These are phyloP conservation scores for Isoperla grammatica DNA, from an alignment of 2,888 invertebrate species.

Conservation along the genomic window DNA sequence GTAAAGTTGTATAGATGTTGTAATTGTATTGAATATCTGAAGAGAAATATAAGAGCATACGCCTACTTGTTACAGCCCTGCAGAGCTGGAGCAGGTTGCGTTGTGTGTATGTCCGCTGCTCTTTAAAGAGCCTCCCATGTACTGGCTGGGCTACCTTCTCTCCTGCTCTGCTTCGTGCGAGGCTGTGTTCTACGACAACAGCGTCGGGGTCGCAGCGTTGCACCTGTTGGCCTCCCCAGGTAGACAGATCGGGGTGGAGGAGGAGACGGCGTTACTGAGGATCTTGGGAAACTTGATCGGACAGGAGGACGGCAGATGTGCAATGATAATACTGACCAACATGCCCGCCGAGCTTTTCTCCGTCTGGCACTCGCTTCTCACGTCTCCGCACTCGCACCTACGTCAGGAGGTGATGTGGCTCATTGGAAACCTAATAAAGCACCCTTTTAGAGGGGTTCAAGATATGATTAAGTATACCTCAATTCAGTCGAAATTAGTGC, in stretches of 20 bases:
- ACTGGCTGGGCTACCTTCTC: constrained; percentile 20
- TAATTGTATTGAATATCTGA: too few species aligned
- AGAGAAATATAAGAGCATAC: too few species aligned
- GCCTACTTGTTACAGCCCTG: constrained; percentile 15
- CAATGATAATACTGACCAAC: constrained; percentile 22
- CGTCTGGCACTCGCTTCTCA: constrained; percentile 10
- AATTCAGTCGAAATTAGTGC: constrained; percentile 2
- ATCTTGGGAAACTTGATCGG: constrained; percentile 38
- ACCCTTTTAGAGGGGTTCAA: constrained; percentile 30
- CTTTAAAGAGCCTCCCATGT: constrained; percentile 10
- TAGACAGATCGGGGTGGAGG: not conserved
- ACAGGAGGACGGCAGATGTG: constrained; percentile 36
- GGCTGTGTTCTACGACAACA: constrained; percentile 13
- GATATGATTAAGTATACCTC: constrained; percentile 29
- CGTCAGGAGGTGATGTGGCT: constrained; percentile 41
- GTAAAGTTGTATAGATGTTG: too few species aligned
- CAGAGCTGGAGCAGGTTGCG: constrained; percentile 5
- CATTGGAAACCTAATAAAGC: constrained; percentile 41
- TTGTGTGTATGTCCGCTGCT: constrained; percentile 7
- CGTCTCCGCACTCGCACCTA: constrained; percentile 35
- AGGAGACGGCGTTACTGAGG: constrained; percentile 38
- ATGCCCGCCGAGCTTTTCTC: constrained; percentile 4
- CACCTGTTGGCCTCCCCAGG: constrained; percentile 2
- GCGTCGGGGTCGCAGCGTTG: constrained; percentile 5
- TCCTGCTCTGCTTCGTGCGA: constrained; percentile 21